Evolutionary conservation across 2,113 vertebrate species (phyloP), one percentile per base, ranked within the genome.

Genomic region (Balaeniceps rex): DNA sequence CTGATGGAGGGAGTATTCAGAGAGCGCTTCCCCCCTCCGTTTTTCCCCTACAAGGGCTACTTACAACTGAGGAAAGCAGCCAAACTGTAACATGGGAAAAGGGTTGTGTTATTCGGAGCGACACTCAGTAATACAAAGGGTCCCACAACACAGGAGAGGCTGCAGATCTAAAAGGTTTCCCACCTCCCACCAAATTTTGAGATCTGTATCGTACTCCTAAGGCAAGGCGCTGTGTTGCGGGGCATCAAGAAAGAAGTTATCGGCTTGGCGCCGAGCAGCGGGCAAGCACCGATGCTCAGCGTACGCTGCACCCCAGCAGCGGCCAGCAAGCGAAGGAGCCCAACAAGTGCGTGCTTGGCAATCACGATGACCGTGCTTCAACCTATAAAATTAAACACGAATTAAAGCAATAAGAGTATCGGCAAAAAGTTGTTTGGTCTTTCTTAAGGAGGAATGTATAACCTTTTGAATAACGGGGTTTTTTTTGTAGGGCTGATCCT

Each of bases 251-350:
- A 52, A 42, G 49, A 52, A 28, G 36, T 11, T 18, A 7, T 2
- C 1, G 21, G 46, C 10, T 61, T 14, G 36, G 31, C 3, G 4
- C 17, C 3, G 10, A 25, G 34, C 38, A 4, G 14, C 3, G 4
- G 25, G n/a, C 22, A 36, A 40, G 66, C 38, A 33, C 34, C 0
- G 3, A 33, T 23, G 33, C 19, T 14, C 4, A 3, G 38, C 0
- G 16, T 3, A 23, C 1, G 5, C n/a, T 17, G 40, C 33, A 6
- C n/a, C 26, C 55, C 55, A 22, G 33, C 44, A 70, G 72, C 57
- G 4, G 2, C 22, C 61, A 5, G 31, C 14, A 11, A 42, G 29
- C 0, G 0, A 5, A 34, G 18, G 31, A 44, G 26, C 19, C 38
- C 60, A 33, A 15, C 22, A 24, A 52, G 23, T 7, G 12, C 3